Evolutionary conservation across 92 coral and sea anemone genomes (phyloP), one percentile per base, ranked within the genome.

Genomic region (Porites evermanni): DNA sequence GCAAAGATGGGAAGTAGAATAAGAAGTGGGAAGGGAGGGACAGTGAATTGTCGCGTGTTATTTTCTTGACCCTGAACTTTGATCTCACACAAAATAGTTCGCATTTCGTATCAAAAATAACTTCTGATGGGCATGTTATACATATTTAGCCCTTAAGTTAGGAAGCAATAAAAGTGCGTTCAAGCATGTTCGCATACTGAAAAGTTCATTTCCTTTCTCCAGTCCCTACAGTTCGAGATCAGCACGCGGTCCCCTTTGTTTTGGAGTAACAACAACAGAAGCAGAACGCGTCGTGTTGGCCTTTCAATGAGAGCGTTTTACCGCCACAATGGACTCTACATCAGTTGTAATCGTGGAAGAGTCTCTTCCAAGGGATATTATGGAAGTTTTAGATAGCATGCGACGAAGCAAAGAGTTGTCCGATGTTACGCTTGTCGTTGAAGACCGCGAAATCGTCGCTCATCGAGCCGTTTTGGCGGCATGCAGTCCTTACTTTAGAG

Each of bases 391-490:
- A 70, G 96, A 93, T 81, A 90, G 92, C 58, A 97, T 97, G 99
- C 74, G 99, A 50, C 78, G 59, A 70, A 93, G 91, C 72, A 89
- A 89, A 84, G 98, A 97, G 77, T 87, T 97, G 26, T 93, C 98
- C 61, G 99, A 97, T 86, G 98, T 97, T 11, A 89, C 91, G 51
- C 88, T 97, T 79, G 89, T 95, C 53, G 99, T 91, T 8, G 90
- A 84, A 11, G 91, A 82, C 73, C 84, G 88, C 17, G 95, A 90
- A 59, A 86, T 97, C 20, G 81, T 84, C 53, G 98, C 99, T 58
- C 99, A 97, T 59, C 89, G 96, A 26, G 99, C 95, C 53, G 94
- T 97, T 82, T 83, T 97, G 87, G 99, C 99, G 65, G 99, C 99
- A 4, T 91, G 98, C 83, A 95, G 98, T 79, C 99, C 99, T 38